Base-by-base conservation (phyloP, 2,888 invertebrate species). In the Lymantria dispar region DNA sequence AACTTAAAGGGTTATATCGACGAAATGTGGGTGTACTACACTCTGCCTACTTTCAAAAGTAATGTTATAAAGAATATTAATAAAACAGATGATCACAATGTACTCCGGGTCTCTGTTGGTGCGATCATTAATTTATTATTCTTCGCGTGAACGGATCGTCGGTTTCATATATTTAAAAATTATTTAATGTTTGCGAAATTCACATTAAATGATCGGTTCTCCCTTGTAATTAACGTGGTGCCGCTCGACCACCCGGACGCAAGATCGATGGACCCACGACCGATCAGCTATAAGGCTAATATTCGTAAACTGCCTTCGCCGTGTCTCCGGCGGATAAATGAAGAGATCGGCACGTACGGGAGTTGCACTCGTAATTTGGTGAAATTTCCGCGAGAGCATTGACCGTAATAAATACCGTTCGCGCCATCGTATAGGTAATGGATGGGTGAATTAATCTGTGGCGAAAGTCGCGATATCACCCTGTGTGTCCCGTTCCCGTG, bases 141-240 rank as follows among this genome's bases (percentile, higher is more conserved):
- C 82, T 62, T 60, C 76, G 79, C 81, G 78, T 83, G 83, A 85
- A 84, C 78, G 85, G 82, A 76, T 77, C 82, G 82, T 64, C 76
- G 78, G 70, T 72, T 83, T 78, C 73, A 79, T 85, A 78, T 80
- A 22, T 80, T 81, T 77, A 76, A 74, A 82, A 85, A 84, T 80
- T 83, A 82, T 83, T 85, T 81, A 82, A 87, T 85, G 85, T 87
- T 89, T 85, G 85, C 80, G 73, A 89, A 87, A 85, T 86, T 87
- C 76, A 75, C 76, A 81, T 84, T 86, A 88, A 87, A 87, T 82
- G 84, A 81, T 85, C 82, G 82, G 79, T 76, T 76, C 80, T 82
- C 67, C 81, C 80, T 81, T 86, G 85, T 88, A 90, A 91, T 91
- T 88, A 88, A 84, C 78, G 66, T 74, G 72, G 74, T 74, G 76